phyloP scores from a whole-genome alignment of 2,797 vertebrate genomes.

The Rhadinocentrus ornatus region DNA sequence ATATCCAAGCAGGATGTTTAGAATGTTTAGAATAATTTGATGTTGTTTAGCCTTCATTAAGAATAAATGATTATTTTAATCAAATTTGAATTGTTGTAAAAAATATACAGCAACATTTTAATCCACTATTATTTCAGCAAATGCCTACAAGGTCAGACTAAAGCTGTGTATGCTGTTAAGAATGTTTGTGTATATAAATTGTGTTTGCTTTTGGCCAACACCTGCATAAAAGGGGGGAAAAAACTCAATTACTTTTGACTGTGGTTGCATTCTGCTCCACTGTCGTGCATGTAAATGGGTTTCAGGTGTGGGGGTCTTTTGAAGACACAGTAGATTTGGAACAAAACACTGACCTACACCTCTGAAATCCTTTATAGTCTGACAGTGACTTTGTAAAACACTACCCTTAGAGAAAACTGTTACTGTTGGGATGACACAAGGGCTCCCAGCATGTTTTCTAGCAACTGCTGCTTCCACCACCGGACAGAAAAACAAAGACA shows the following conservation, averaged over 20 bases:
- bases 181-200: slow-evolving; percentile 20
- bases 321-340: slow-evolving; percentile 6
- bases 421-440: slow-evolving; percentile 59
- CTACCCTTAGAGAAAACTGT: slow-evolving; percentile 51
- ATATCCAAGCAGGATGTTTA: neutral
- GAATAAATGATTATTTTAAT: slow-evolving; percentile 16
- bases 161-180: slow-evolving; percentile 32
- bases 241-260: slow-evolving; percentile 41
- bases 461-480: slow-evolving; percentile 56
- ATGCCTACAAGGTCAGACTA: slow-evolving; percentile 45
- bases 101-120: slow-evolving; percentile 49
- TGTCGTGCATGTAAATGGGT: slow-evolving; percentile 47
- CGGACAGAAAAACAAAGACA: slow-evolving; percentile 76
- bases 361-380: slow-evolving; percentile 47
- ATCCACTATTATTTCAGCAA: slow-evolving; percentile 46
- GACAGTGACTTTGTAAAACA: slow-evolving; percentile 41
- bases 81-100: slow-evolving; percentile 32
- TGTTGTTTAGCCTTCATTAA: neutral
- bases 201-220: slow-evolving; percentile 48
- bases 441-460: slow-evolving; percentile 66
- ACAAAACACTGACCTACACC: slow-evolving; percentile 42
- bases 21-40: neutral
- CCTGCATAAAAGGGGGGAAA: slow-evolving; percentile 22
- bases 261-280: slow-evolving; percentile 27
- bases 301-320: slow-evolving; percentile 43